Percentiles rank a stretch among this genome's conserved stretches.
Conservation (phyloP, 2,888 invertebrate species). For the Gonocerus acuteangulatus region DNA sequence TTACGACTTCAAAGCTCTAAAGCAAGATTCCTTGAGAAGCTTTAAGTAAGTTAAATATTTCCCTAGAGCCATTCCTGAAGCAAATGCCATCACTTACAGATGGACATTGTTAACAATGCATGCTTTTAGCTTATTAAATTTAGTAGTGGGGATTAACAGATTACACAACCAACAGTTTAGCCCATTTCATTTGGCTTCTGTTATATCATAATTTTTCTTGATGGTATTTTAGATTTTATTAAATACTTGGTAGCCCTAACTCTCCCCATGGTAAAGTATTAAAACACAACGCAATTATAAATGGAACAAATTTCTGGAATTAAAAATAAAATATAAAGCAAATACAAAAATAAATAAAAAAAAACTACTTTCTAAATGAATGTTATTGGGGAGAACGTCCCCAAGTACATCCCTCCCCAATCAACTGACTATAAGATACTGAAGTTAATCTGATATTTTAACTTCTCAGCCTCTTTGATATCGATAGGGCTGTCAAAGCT, state of each 20-base stretch:
- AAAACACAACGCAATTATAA: no score
- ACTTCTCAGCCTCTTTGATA: no score
- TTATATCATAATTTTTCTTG: not conserved
- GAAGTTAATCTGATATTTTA: no score
- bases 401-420: not conserved
- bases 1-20: conserved; percentile 3
- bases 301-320: no score
- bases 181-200: not conserved
- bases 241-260: no score
- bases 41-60: conserved; percentile 12
- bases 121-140: not conserved
- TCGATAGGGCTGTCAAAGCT: no score
- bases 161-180: not conserved
- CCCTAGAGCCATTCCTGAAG: conserved; percentile 27
- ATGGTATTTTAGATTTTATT: not conserved
- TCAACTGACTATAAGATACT: no score
- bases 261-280: no score
- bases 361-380: not conserved
- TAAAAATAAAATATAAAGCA: no score
- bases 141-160: not conserved
- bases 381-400: not conserved
- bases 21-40: not conserved
- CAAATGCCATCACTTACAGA: conserved; percentile 1
- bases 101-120: not conserved
- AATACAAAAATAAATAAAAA: not conserved